Evolutionary conservation across 2,797 vertebrate species (phyloP).

Genomic region (Lutjanus argentimaculatus): DNA sequence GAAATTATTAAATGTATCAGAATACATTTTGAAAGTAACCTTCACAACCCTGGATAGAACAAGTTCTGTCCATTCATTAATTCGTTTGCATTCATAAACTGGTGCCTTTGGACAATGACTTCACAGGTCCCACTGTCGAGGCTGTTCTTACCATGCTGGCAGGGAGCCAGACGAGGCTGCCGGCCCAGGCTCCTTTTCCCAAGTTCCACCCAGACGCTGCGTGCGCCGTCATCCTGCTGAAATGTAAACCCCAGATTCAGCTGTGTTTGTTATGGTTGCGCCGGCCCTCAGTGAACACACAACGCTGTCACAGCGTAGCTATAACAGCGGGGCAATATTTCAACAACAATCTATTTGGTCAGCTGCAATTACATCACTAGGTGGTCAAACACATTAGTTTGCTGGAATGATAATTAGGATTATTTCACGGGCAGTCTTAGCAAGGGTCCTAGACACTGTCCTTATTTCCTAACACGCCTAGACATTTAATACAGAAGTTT

Average conservation of each 20-base stretch:
- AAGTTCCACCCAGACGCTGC: constrained; percentile 82
- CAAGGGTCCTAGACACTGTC: constrained; percentile 50
- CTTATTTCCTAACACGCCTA: constrained; percentile 58
- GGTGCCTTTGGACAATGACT: constrained; percentile 75
- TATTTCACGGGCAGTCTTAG: constrained; percentile 67
- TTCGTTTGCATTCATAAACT: constrained; percentile 48
- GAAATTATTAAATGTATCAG: no score
- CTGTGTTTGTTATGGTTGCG: constrained; percentile 86
- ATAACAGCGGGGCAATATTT: constrained; percentile 81
- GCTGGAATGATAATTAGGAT: constrained; percentile 80
- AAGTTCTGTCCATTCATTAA: constrained; percentile 26
- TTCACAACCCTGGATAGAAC: not conserved
- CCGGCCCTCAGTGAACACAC: constrained; percentile 73
- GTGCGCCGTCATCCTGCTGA: constrained; percentile 83
- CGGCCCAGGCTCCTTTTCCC: constrained; percentile 73
- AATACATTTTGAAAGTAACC: no score
- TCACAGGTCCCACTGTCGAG: constrained; percentile 73
- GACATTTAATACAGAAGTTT: constrained; percentile 60
- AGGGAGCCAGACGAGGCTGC: constrained; percentile 67
- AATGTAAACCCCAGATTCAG: constrained; percentile 86
- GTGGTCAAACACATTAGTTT: constrained; percentile 73
- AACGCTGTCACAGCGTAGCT: constrained; percentile 77
- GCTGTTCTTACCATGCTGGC: constrained; percentile 79
- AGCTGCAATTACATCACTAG: constrained; percentile 85
- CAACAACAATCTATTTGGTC: constrained; percentile 84